Base-by-base conservation (phyloP, 1,140 invertebrate species). In the Rhopalosiphum maidis region DNA sequence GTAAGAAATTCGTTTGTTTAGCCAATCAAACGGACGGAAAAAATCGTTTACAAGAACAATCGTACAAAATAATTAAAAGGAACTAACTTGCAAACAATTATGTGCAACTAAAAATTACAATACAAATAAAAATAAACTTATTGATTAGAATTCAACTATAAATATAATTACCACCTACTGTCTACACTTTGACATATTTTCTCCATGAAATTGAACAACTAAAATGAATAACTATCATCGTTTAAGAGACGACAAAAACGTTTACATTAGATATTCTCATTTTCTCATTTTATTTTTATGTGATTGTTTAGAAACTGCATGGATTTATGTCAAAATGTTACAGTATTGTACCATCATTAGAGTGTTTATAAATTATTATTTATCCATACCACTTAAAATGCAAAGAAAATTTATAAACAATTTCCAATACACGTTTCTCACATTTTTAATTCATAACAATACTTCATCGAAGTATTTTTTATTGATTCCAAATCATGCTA, bases 21-120 rank as follows among this genome's bases (percentile, higher is more conserved):
- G 43, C 37, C 89, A n/a, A 41, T 60, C 25, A 43, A 60, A 90
- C 43, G 89, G 55, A 90, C 89, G 89, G 55, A 90, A 60, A 90
- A 51, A 48, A 89, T 55, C 1, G 5, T 90, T 68, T 21, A 68
- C 55, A 68, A 90, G 25, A 90, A 68, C 22, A 68, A 68, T 46
- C 15, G 54, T 68, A 30, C 25, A 90, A 60, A 90, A 68, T n/a
- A 18, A 35, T 43, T 60, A 43, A 68, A 90, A 90, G 89, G 55
- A 90, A 90, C 54, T 15, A 48, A 43, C 15, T 22, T 41, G 41
- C 7, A 8, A 30, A 90, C 23, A 41, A 37, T 30, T 8, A 68
- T 23, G 37, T 41, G 54, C 18, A 30, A 43, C 37, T 68, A 43
- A 15, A 22, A 89, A 35, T 87, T 87, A 43, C 9, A 87, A 48